Conservation (phyloP, 2,888 invertebrate species). For the Drosophila nigricruria region DNA sequence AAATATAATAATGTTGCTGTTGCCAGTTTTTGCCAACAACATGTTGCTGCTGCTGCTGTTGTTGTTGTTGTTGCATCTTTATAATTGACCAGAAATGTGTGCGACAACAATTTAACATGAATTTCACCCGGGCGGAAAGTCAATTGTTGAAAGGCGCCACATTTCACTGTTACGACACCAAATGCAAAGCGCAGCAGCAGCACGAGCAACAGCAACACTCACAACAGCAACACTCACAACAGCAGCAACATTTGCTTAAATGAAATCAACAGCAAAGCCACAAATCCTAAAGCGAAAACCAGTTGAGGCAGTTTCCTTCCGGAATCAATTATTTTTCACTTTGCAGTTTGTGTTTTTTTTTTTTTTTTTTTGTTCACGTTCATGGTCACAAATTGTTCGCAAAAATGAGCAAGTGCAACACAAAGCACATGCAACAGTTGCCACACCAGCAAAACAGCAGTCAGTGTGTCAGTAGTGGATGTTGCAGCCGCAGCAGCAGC, state of each 20-base stretch:
- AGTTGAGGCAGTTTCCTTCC: constrained; percentile 85
- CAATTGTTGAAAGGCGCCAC: constrained; percentile 28
- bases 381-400: constrained; percentile 66
- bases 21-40: constrained; percentile 15
- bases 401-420: constrained; percentile 17
- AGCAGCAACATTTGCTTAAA: constrained; percentile 30
- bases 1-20: constrained; percentile 21
- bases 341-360: constrained; percentile 29
- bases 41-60: constrained; percentile 18
- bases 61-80: constrained; percentile 8
- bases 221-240: constrained; percentile 10
- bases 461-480: constrained; percentile 57
- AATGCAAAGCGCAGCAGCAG: constrained; percentile 45
- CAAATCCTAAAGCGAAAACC: constrained; percentile 65
- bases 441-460: constrained; percentile 32
- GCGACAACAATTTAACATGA: constrained; percentile 27
- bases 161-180: constrained; percentile 64
- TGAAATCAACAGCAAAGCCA: constrained; percentile 37
- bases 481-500: constrained; percentile 34
- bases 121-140: constrained; percentile 59
- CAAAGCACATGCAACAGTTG: constrained; percentile 44
- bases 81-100: constrained; percentile 52
- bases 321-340: constrained; percentile 84
- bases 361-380: constrained; percentile 69
- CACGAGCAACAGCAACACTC: constrained; percentile 1